Conservation (phyloP, 2,888 invertebrate genomes). For the Dastarcus helophoroides region DNA sequence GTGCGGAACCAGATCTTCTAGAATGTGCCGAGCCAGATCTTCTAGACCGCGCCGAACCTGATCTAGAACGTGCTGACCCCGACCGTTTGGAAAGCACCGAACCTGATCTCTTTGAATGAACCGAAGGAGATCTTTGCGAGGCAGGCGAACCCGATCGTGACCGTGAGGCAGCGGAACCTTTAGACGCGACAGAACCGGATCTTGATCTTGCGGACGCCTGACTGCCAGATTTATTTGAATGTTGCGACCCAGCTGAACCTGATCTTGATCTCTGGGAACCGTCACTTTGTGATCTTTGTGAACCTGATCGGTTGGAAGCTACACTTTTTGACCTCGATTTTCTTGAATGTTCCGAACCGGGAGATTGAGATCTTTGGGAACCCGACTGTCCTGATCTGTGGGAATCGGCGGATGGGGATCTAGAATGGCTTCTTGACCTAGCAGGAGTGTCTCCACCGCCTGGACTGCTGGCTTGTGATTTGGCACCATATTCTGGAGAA, state of each 20-base stretch:
- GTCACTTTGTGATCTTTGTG: slow-evolving; percentile 20
- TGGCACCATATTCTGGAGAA: slow-evolving; percentile 22
- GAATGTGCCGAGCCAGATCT: slow-evolving; percentile 19
- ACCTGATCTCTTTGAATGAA: slow-evolving; percentile 14
- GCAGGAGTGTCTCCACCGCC: slow-evolving; percentile 9
- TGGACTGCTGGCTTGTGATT: slow-evolving; percentile 14
- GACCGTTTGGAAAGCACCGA: slow-evolving; percentile 17
- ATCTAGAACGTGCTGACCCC: slow-evolving; percentile 38
- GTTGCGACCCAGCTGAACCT: slow-evolving; percentile 11
- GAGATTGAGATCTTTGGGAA: slow-evolving; percentile 10
- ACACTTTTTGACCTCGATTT: slow-evolving; percentile 3
- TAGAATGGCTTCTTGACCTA: slow-evolving; percentile 14
- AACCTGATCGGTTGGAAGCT: slow-evolving; percentile 16
- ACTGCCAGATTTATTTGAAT: slow-evolving; percentile 9
- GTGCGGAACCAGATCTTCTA: slow-evolving; percentile 23
- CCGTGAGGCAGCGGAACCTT: slow-evolving; percentile 9
- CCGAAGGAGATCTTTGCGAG: slow-evolving; percentile 15
- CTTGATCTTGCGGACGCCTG: slow-evolving; percentile 13
- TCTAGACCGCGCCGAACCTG: slow-evolving; percentile 30
- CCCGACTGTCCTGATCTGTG: slow-evolving; percentile 21
- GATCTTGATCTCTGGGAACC: slow-evolving; percentile 23
- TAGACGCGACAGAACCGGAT: slow-evolving; percentile 10
- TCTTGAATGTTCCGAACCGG: slow-evolving; percentile 15
- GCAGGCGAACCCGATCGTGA: slow-evolving; percentile 15
- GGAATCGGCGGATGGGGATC: slow-evolving; percentile 25